Evolutionary conservation across 2,113 vertebrate species (phyloP).

Genomic region (Casuarius casuarius): DNA sequence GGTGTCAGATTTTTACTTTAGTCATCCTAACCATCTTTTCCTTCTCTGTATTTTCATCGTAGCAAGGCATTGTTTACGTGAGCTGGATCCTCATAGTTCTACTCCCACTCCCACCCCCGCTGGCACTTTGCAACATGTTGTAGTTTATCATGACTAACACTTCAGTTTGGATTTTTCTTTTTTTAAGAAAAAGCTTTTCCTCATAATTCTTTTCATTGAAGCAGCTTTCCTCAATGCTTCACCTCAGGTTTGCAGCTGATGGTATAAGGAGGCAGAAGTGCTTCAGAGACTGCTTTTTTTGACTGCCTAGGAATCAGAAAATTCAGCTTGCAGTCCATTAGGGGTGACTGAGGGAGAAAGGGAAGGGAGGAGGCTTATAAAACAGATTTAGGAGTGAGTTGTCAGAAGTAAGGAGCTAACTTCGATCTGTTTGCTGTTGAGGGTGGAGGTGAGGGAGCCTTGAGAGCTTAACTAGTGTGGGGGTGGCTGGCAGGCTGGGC

Average conservation of each 20-base stretch:
- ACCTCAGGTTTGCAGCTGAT: not conserved
- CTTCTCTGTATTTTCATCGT: constrained; percentile 12
- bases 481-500: not conserved
- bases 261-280: not conserved
- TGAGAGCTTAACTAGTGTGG: not conserved
- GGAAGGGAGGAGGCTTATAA: not conserved
- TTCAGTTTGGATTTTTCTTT: not conserved
- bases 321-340: not conserved
- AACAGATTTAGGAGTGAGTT: not conserved
- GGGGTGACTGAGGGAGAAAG: not conserved
- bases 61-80: constrained; percentile 51
- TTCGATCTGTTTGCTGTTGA: not conserved
- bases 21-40: constrained; percentile 56
- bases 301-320: not conserved
- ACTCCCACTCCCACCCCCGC: constrained; percentile 7
- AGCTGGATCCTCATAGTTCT: constrained; percentile 30
- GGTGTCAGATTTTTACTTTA: constrained; percentile 46
- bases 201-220: not conserved
- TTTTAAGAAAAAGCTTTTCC: not conserved
- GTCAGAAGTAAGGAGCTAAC: not conserved
- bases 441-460: not conserved
- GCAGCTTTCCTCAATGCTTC: not conserved
- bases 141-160: constrained; percentile 35
- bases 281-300: not conserved
- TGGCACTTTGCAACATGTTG: not conserved